Conservation (phyloP, 1,140 invertebrate genomes). For the Gonatopus flavifemur region DNA sequence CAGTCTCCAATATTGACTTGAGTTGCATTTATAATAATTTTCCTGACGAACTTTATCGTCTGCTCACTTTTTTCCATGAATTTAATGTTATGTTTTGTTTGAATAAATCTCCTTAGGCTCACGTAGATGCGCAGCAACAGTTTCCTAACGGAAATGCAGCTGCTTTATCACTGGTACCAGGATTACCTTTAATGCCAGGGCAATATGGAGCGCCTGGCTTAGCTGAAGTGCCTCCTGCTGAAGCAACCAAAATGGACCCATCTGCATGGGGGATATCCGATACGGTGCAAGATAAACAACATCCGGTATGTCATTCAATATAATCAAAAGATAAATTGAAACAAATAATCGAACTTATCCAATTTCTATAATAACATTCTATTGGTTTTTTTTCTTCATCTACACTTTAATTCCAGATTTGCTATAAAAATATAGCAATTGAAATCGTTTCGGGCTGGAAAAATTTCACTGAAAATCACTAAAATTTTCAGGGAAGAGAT, state of each 20-base stretch:
- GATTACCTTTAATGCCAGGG: constrained; percentile 45
- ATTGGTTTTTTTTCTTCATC: too few species aligned
- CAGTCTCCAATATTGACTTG: background rate
- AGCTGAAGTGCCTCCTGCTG: constrained; percentile 50
- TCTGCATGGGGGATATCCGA: constrained; percentile 54
- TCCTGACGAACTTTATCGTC: background rate
- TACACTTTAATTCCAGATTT: too few species aligned
- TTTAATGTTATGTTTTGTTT: background rate
- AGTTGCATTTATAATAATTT: background rate
- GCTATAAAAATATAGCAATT: too few species aligned
- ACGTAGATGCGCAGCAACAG: constrained; percentile 50
- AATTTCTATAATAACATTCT: too few species aligned
- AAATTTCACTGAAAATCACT: too few species aligned
- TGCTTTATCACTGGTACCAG: constrained; percentile 48
- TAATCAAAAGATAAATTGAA: too few species aligned
- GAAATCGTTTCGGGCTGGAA: too few species aligned
- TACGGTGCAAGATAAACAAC: constrained; percentile 54
- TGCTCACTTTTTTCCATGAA: background rate
- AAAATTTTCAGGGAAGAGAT: too few species aligned
- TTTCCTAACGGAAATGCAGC: constrained; percentile 51
- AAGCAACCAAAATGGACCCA: constrained; percentile 49
- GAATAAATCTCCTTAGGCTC: constrained; percentile 39
- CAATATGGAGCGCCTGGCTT: constrained; percentile 45
- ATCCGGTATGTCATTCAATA: constrained; percentile 42
- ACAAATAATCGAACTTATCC: too few species aligned